Conservation (phyloP, 2,113 vertebrate genomes). For the Capreolus pygargus region DNA sequence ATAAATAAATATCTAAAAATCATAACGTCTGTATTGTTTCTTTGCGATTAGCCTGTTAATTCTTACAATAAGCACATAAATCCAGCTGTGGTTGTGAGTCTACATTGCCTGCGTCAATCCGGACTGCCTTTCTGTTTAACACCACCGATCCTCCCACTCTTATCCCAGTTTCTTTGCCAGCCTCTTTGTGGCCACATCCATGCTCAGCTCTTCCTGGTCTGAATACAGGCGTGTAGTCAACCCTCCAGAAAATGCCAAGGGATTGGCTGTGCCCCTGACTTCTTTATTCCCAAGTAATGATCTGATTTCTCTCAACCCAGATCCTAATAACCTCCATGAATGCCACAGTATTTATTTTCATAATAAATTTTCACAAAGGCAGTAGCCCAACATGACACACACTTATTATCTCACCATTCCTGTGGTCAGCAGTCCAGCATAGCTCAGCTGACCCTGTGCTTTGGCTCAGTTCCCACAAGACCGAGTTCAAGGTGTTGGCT, state of each 20-base stretch:
- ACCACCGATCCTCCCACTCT: not conserved
- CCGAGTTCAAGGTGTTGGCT: not conserved
- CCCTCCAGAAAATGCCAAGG: not conserved
- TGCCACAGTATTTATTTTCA: not conserved
- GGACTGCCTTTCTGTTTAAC: not conserved
- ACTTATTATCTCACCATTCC: not conserved
- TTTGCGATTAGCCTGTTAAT: not conserved
- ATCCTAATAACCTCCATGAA: not conserved
- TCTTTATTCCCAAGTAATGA: not conserved
- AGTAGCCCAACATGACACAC: not conserved
- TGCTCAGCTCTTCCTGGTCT: not conserved
- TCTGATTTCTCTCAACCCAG: not conserved
- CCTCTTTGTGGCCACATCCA: not conserved
- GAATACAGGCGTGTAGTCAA: not conserved
- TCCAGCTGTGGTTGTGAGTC: not conserved
- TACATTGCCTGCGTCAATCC: not conserved
- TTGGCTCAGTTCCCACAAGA: not conserved
- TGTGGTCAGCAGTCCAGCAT: not conserved
- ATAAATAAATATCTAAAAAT: not conserved
- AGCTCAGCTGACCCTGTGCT: not conserved
- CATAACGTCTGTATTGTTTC: not conserved
- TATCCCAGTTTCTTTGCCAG: not conserved
- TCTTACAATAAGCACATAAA: not conserved
- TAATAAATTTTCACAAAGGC: not conserved
- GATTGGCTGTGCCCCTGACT: not conserved